Evolutionary conservation across 2,888 invertebrate genomes (phyloP).

Genomic region (Venusia cambrica): DNA sequence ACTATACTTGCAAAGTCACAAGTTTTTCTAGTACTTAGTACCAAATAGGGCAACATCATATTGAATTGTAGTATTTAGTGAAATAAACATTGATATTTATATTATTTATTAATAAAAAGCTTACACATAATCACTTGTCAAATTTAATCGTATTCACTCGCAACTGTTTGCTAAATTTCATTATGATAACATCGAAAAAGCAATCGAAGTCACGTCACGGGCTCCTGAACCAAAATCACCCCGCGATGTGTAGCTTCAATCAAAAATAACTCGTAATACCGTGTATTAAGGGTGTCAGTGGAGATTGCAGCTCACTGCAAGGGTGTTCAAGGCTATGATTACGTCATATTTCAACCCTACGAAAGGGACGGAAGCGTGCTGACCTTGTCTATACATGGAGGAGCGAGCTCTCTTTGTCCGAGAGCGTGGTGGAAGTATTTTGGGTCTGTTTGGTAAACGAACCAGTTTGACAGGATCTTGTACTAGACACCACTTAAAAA

Average conservation of each 20-base stretch:
- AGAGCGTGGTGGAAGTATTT: slow-evolving; percentile 32
- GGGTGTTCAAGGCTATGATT: slow-evolving; percentile 55
- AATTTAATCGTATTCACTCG: too few species aligned
- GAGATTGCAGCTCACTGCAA: slow-evolving; percentile 38
- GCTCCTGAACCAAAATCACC: slow-evolving; percentile 43
- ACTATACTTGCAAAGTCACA: too few species aligned
- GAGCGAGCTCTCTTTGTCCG: slow-evolving; percentile 51
- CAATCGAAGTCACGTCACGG: too few species aligned
- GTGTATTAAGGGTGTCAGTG: slow-evolving; percentile 23
- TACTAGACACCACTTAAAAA: too few species aligned
- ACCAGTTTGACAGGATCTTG: slow-evolving; percentile 14
- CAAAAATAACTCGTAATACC: slow-evolving; percentile 34
- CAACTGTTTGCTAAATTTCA: too few species aligned
- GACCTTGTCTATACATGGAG: slow-evolving; percentile 37
- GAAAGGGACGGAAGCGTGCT: slow-evolving; percentile 38
- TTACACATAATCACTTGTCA: too few species aligned
- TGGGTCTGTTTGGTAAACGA: slow-evolving; percentile 23
- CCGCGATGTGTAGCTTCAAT: slow-evolving; percentile 32
- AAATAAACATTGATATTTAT: too few species aligned
- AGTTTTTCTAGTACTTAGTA: too few species aligned
- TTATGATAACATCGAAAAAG: too few species aligned
- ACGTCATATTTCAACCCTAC: slow-evolving; percentile 68
- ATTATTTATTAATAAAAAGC: too few species aligned
- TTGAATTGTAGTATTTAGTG: too few species aligned
- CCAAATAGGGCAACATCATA: too few species aligned